phyloP scores from a whole-genome alignment of 2,888 invertebrate genomes.

The Romanomermis culicivorax region DNA sequence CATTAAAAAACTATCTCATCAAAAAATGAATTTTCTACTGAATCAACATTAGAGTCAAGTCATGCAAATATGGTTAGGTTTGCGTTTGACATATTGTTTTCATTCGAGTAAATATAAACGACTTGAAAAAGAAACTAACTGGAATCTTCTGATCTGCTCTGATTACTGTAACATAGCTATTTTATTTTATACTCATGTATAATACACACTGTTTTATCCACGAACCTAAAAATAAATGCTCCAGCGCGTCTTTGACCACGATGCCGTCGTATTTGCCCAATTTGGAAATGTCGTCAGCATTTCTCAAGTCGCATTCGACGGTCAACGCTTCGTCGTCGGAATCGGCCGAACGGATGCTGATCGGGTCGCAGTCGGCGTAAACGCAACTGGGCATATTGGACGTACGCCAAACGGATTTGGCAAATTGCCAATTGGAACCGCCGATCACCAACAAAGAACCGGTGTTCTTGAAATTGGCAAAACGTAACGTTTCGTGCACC shows the following conservation, averaged over 20 bases:
- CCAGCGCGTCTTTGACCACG: not conserved
- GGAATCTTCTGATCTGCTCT: no score
- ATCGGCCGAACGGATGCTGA: not conserved
- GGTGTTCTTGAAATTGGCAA: not conserved
- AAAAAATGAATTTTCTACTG: no score
- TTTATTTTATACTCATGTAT: no score
- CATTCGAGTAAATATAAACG: no score
- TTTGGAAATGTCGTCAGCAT: not conserved
- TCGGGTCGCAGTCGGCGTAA: conserved; percentile 1
- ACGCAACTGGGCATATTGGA: not conserved
- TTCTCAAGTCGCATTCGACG: not conserved
- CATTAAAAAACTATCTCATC: no score
- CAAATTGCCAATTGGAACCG: not conserved
- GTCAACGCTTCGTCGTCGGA: conserved; percentile 1
- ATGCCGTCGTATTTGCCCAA: conserved; percentile 4
- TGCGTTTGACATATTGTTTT: no score
- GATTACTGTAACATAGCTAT: no score
- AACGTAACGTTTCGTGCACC: not conserved
- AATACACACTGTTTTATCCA: no score
- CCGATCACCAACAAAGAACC: not conserved
- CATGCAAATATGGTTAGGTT: no score
- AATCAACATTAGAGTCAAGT: no score
- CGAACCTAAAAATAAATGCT: no score
- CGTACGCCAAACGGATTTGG: not conserved
- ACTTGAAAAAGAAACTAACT: no score